A percentile compares a stretch with the other conserved stretches of the same genome.
Evolutionary conservation across 2,113 vertebrate species (phyloP).

Genomic region (Cebus imitator): DNA sequence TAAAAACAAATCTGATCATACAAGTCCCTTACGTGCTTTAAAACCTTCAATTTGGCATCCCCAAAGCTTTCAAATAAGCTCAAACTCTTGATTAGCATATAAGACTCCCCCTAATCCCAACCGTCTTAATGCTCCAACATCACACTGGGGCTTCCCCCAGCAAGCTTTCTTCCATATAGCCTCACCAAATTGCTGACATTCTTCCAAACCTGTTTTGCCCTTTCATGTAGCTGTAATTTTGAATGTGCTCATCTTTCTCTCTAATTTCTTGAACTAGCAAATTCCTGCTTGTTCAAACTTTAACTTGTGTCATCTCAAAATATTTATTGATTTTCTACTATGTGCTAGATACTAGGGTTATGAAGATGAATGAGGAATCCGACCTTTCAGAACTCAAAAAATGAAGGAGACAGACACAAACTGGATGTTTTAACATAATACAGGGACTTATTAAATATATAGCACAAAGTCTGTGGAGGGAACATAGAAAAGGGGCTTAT

Average conservation of each 20-base stretch:
- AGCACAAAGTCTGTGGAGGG: not conserved
- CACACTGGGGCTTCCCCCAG: accelerated
- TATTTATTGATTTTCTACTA: not conserved
- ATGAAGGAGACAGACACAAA: not conserved
- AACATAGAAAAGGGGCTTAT: not conserved
- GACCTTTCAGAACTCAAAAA: not conserved
- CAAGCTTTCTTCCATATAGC: not conserved
- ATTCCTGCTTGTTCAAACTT: not conserved
- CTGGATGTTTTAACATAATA: not conserved
- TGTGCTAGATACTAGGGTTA: not conserved
- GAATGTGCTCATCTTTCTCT: not conserved
- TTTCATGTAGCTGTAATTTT: not conserved
- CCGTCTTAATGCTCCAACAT: not conserved
- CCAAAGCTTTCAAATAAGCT: not conserved
- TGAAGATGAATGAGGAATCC: not conserved
- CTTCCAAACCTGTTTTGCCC: not conserved
- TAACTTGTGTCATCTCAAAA: not conserved
- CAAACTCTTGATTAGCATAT: not conserved
- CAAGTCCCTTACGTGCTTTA: not conserved
- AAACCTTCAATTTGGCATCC: not conserved
- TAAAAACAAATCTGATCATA: not conserved
- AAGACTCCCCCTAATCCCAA: not conserved
- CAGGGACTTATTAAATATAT: not conserved
- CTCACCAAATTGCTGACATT: not conserved
- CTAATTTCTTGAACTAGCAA: not conserved